Percentiles rank a stretch among this genome's conserved stretches.
phyloP scores from a whole-genome alignment of 2,888 invertebrate species.

The Vandiemenella viatica region DNA sequence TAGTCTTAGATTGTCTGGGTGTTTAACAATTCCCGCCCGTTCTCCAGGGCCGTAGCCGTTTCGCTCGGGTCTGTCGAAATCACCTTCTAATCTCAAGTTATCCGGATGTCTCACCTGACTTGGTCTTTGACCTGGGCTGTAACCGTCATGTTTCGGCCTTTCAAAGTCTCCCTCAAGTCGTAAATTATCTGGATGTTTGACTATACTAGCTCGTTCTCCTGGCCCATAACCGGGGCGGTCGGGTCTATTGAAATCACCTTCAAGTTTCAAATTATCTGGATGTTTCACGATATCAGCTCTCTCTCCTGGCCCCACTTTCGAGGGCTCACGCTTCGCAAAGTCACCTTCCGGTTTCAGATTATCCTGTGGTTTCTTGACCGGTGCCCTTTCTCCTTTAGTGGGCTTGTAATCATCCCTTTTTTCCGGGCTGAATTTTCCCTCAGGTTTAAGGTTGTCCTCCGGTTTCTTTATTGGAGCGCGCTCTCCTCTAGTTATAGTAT shows the following conservation, averaged over 20 bases:
- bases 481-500: constrained; percentile 19
- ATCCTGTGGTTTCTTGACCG: constrained; percentile 34
- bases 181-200: constrained; percentile 22
- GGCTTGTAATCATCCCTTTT: constrained; percentile 23
- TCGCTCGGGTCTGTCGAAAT: constrained; percentile 7
- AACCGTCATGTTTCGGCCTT: constrained; percentile 2
- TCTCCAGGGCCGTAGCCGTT: constrained; percentile 31
- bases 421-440: constrained; percentile 28
- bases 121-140: constrained; percentile 27
- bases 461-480: constrained; percentile 17
- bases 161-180: constrained; percentile 24
- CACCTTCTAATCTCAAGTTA: constrained; percentile 27
- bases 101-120: constrained; percentile 25
- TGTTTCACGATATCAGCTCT: constrained; percentile 25
- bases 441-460: constrained; percentile 33
- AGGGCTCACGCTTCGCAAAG: constrained; percentile 37
- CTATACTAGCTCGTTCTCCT: constrained; percentile 19
- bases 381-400: constrained; percentile 31
- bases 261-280: constrained; percentile 30
- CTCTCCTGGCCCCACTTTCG: constrained; percentile 27
- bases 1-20: constrained; percentile 41
- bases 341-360: constrained; percentile 34
- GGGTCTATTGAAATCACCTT: constrained; percentile 35
- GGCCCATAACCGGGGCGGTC: constrained; percentile 21
- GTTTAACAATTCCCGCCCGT: constrained; percentile 21